Conservation (phyloP, 2,797 vertebrate genomes). For the Acomys russatus region DNA sequence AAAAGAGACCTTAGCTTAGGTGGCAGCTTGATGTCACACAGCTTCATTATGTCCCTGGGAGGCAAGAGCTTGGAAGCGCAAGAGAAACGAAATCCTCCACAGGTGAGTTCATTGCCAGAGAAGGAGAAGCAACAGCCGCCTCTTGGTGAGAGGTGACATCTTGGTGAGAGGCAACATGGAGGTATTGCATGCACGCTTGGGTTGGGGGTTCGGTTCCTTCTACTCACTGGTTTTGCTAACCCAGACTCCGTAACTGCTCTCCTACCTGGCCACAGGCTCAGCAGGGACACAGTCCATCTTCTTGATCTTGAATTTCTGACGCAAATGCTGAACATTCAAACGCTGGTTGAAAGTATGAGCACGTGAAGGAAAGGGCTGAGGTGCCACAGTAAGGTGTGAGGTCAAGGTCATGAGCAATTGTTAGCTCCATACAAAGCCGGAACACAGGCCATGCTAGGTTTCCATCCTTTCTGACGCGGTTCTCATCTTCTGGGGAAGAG, state of each 20-base stretch:
- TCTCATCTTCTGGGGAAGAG: not conserved
- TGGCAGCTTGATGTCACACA: slow-evolving; percentile 41
- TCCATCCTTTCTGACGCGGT: not conserved
- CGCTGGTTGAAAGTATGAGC: not conserved
- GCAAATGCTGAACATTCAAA: not conserved
- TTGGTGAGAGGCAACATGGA: fast-evolving
- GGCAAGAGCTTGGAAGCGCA: slow-evolving; percentile 40
- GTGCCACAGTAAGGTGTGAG: not conserved
- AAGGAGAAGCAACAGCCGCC: not conserved
- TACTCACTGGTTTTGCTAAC: not conserved
- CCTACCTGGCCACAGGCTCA: not conserved
- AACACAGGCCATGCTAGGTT: not conserved
- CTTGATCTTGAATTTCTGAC: not conserved
- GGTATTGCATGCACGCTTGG: not conserved
- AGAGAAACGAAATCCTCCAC: not conserved
- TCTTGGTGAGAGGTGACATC: not conserved
- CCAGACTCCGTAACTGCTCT: fast-evolving
- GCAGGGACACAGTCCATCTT: not conserved
- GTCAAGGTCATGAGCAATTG: not conserved
- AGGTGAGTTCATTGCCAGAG: not conserved
- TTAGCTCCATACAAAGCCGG: not conserved
- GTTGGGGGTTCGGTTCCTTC: fast-evolving
- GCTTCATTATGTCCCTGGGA: not conserved
- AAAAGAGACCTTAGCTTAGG: slow-evolving; percentile 53
- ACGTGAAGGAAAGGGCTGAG: not conserved